These are phyloP conservation scores for Gonatopus flavifemur DNA, from an alignment of 1,140 invertebrate genomes.

Conservation along the genomic window DNA sequence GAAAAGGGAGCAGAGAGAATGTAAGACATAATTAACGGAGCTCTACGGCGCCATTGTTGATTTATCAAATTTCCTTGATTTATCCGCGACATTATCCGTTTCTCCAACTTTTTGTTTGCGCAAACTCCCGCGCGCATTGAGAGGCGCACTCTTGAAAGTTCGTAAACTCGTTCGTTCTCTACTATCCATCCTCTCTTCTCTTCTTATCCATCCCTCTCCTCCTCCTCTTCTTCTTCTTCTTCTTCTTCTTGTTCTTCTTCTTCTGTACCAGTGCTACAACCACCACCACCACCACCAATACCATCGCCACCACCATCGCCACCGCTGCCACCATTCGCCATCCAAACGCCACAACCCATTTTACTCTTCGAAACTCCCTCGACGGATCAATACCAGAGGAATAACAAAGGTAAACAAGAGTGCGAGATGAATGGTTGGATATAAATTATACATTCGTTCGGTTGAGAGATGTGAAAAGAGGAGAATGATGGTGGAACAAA, in stretches of 20 bases:
- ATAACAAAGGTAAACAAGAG: constrained; percentile 51
- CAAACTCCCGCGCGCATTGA: constrained; percentile 47
- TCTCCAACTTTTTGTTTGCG: constrained; percentile 48
- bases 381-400: constrained; percentile 50
- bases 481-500: too few species aligned
- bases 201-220: constrained; percentile 10
- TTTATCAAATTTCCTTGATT: constrained; percentile 52
- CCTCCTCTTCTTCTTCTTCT: constrained; percentile 14
- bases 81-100: constrained; percentile 50
- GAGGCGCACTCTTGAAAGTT: constrained; percentile 45
- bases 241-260: constrained; percentile 10
- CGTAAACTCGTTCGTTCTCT: constrained; percentile 29
- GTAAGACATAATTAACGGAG: constrained; percentile 25
- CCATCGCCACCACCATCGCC: constrained; percentile 19
- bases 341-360: constrained; percentile 42
- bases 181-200: constrained; percentile 4
- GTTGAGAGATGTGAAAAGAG: too few species aligned
- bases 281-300: constrained; percentile 5
- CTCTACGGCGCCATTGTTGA: constrained; percentile 33
- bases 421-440: background rate
- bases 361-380: constrained; percentile 46
- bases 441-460: background rate
- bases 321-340: constrained; percentile 14
- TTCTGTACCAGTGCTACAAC: constrained; percentile 5
- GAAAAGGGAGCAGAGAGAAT: background rate